Evolutionary conservation across 2,113 vertebrate species (phyloP), one percentile per base, ranked within the genome.

Genomic region (Gymnobelideus leadbeateri): DNA sequence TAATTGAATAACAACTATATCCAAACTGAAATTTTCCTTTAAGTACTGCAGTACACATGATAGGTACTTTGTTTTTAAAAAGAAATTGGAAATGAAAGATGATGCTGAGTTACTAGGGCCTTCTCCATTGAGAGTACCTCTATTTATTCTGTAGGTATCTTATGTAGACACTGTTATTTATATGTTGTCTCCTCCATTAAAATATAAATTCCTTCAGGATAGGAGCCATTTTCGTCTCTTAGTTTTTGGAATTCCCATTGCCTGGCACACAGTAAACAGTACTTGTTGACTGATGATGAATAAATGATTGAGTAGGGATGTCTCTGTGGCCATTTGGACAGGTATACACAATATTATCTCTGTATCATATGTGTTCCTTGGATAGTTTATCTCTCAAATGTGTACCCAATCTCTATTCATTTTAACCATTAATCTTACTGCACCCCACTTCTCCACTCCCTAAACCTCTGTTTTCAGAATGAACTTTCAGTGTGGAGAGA

Each of bases 381-480:
- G 77, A 37, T 93, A 91, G 21, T 8, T 84, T 43, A 55, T 94
- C n/a, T 92, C 53, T 95, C 51, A 89, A 94, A 95, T 91, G 52
- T 97, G 94, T 89, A 92, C 96, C 95, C 84, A 96, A 68, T 93
- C 93, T 93, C 93, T 93, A 19, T 97, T 98, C 94, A 91, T 96
- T 97, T 96, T 55, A 96, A 77, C 90, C 94, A 96, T 97, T 96
- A 94, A 47, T 98, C 96, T 98, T 96, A 61, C 96, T 96, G 97
- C 94, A 93, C 37, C 3, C 95, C n/a, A 53, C 26, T 77, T 43
- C 31, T 21, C 8, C 21, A 91, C 49, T 92, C 91, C 92, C 89
- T 96, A 51, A 97, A 98, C 95, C 96, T 94, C 95, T 97, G 92
- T 95, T 96, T 97, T 61, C 95, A 94, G 92, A 96, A 31, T 95